phyloP scores from a whole-genome alignment of 2,797 vertebrate species.

The Sebastes kiyomatsui region DNA sequence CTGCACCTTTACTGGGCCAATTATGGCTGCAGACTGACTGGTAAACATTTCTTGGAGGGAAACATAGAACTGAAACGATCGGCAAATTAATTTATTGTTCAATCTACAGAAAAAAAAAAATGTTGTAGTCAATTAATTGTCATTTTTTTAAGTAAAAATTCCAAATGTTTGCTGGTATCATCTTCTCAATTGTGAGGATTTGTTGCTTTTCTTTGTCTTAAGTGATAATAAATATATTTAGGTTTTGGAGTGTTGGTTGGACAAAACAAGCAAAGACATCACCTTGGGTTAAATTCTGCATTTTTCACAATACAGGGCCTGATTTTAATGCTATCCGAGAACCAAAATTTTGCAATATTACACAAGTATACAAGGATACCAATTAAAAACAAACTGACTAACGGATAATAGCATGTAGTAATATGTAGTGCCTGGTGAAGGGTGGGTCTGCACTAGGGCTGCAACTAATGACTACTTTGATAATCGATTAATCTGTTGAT shows the following conservation, averaged over 20 bases:
- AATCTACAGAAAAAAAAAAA: background rate
- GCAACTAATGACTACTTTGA: too few species aligned
- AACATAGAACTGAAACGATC: background rate
- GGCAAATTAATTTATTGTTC: background rate
- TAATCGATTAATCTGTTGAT: too few species aligned
- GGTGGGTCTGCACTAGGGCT: too few species aligned
- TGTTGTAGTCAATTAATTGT: fast-evolving
- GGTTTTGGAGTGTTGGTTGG: background rate
- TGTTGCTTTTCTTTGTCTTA: background rate
- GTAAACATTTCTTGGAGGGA: background rate
- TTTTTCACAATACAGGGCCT: background rate
- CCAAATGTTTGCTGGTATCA: background rate
- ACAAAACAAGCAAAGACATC: too few species aligned
- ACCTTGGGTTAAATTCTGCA: too few species aligned
- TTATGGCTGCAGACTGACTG: background rate
- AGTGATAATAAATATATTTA: background rate
- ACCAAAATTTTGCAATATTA: background rate
- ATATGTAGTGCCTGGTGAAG: too few species aligned
- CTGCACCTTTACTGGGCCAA: background rate
- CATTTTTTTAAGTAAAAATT: background rate
- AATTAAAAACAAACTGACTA: background rate
- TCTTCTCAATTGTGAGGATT: background rate
- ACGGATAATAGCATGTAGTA: too few species aligned
- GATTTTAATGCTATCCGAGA: background rate
- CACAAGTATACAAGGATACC: background rate